Evolutionary conservation across 2,797 vertebrate genomes (phyloP).

Genomic region (Ceryle rudis): DNA sequence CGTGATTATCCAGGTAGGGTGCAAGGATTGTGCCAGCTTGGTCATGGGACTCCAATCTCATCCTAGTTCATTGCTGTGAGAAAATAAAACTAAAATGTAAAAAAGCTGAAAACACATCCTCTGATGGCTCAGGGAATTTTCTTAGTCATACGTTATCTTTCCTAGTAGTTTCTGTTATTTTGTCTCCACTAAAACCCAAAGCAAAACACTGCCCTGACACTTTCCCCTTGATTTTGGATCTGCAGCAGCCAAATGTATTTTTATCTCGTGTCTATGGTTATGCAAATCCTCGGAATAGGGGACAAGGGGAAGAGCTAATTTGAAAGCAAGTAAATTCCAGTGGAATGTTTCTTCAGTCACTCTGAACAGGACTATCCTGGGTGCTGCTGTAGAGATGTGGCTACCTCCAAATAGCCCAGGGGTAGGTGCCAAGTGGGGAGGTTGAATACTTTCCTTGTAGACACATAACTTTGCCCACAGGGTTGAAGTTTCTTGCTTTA

Average conservation of each 20-base stretch:
- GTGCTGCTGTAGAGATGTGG: conserved; percentile 49
- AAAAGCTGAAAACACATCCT: conserved; percentile 73
- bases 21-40: conserved; percentile 62
- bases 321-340: conserved; percentile 67
- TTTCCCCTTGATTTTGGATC: conserved; percentile 72
- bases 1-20: conserved; percentile 81
- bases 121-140: conserved; percentile 76
- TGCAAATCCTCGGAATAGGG: conserved; percentile 65
- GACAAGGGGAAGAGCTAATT: conserved; percentile 71
- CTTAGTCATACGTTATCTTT: conserved; percentile 62
- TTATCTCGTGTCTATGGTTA: conserved; percentile 61
- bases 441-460: conserved; percentile 70
- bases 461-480: conserved; percentile 48
- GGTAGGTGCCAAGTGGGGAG: conserved; percentile 52
- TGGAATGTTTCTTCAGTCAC: conserved; percentile 1
- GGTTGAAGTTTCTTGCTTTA: conserved; percentile 26
- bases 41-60: conserved; percentile 72
- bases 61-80: conserved; percentile 70
- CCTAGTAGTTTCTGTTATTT: conserved; percentile 69
- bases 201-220: conserved; percentile 69
- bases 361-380: conserved; percentile 37
- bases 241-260: conserved; percentile 56
- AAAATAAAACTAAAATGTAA: conserved; percentile 72
- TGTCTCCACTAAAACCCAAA: conserved; percentile 71
- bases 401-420: conserved; percentile 49